Percentiles rank a stretch among this genome's conserved stretches.
These are phyloP conservation scores for Microtus oregoni DNA, from an alignment of 2,113 vertebrate genomes.

Conservation along the genomic window DNA sequence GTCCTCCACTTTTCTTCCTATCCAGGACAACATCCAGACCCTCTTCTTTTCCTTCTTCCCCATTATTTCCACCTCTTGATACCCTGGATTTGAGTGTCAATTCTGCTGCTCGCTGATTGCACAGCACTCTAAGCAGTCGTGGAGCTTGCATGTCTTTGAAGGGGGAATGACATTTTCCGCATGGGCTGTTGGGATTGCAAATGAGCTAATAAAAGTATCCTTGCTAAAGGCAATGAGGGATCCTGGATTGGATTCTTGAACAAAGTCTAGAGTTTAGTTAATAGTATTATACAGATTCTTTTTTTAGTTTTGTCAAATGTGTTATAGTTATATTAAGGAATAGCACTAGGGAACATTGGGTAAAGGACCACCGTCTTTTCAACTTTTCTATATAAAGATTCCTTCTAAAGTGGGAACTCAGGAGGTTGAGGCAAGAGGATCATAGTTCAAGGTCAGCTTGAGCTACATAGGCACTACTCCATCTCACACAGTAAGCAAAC, in stretches of 20 bases:
- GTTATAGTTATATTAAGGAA: not conserved
- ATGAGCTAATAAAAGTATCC: slow-evolving; percentile 39
- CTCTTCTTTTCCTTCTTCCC: not conserved
- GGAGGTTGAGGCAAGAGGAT: not conserved
- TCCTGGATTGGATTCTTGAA: slow-evolving; percentile 44
- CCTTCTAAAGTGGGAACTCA: not conserved
- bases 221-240: not conserved
- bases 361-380: not conserved
- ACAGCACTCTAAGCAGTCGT: not conserved
- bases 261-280: not conserved
- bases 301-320: slow-evolving; percentile 52
- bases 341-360: not conserved
- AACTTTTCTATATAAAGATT: slow-evolving; percentile 40
- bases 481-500: not conserved
- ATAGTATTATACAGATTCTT: not conserved
- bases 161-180: slow-evolving; percentile 8
- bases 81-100: not conserved
- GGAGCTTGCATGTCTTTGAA: slow-evolving; percentile 23
- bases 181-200: not conserved
- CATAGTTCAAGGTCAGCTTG: not conserved
- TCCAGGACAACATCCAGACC: not conserved
- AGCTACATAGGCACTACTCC: not conserved
- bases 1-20: not conserved
- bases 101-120: not conserved
- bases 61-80: not conserved